Evolutionary conservation across 2,113 vertebrate species (phyloP), one percentile per base, ranked within the genome.

Genomic region (Myotis lucifugus): DNA sequence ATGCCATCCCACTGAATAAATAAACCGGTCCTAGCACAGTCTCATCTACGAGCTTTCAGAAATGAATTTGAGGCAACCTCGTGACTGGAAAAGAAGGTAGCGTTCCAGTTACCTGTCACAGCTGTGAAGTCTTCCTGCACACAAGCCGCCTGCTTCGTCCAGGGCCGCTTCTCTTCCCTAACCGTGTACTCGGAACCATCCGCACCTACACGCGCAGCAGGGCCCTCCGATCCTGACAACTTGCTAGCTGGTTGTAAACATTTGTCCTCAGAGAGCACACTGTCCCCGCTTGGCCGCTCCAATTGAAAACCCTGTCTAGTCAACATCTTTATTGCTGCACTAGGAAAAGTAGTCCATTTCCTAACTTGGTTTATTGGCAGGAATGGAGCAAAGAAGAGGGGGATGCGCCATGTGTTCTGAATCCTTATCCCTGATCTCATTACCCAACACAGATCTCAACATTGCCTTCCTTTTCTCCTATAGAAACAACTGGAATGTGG

Each of bases 1-100:
- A 27, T 78, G 15, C 5, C 40, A 70, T 27, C 6, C 8, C 19
- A 32, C 50, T 90, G 52, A 78, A 5, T 85, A 59, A 90, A 85
- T 29, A 85, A 61, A 70, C 8, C 32, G 37, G 19, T 66, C 27
- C 82, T 72, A 70, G 52, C 12, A 32, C 4, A 82, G 15, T 11
- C 61, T 27, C 56, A 70, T 88, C 83, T 77, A n/a, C 29, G 8
- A 59, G 13, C 4, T 67, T 95, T 72, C 52, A 76, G 23, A 85
- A 95, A 52, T 72, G 6, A 90, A 67, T 92, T 48, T 29, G 3
- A 52, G 13, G 66, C 48, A 70, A 78, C 34, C 14, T 74, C 12
- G 3, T 77, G 40, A 88, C 50, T 76, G 69, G 32, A 95, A 95
- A 92, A 85, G 7, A 50, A 40, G 46, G 19, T 69, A 74, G 64